Evolutionary conservation across 1,140 invertebrate genomes (phyloP), one percentile per base, ranked within the genome.

Genomic region (Drosophila burlai): DNA sequence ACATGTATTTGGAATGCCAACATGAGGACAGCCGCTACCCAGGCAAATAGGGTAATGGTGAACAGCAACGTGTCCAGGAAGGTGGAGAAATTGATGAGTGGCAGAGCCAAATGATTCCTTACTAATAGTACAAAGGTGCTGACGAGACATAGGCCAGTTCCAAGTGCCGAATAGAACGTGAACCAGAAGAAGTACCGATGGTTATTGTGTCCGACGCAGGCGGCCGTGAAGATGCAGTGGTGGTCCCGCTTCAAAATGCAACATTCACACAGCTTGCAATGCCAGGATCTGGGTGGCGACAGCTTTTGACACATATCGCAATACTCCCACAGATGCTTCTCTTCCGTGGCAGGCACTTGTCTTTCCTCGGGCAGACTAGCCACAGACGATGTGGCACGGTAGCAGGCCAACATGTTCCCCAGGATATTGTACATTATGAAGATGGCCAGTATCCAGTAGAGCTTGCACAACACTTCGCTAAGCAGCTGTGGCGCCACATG

Each of bases 211-310:
- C 98, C 98, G 11, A 99, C 94, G 93, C 98, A 99, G 87, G 96
- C 96, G 16, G 96, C 96, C 18, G 96, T 96, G 92, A 99, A 99
- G 42, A 96, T 96, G 92, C 98, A 99, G 91, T 99, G 98, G 93
- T 99, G 98, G 92, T 99, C 98, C 76, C 98, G 94, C 92, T 98
- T 98, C 16, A 98, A 91, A 47, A 99, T 96, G 91, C 98, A 99
- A 16, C 93, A 91, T 74, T 95, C 92, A 89, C 98, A 99, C 46
- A 94, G 94, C 43, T 94, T 93, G 87, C 98, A 99, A 92, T 99
- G 98, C 95, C 97, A 98, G 4, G 97, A 96, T 58, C 98, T 94
- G 16, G 97, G 97, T 13, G 98, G 98, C 18, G 95, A 94, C 46
- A 96, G 83, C 36, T 95, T 94, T 87, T 98, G 96, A 93, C 98